phyloP scores from a whole-genome alignment of 2,113 vertebrate genomes.

The Brachyistius frenatus region DNA sequence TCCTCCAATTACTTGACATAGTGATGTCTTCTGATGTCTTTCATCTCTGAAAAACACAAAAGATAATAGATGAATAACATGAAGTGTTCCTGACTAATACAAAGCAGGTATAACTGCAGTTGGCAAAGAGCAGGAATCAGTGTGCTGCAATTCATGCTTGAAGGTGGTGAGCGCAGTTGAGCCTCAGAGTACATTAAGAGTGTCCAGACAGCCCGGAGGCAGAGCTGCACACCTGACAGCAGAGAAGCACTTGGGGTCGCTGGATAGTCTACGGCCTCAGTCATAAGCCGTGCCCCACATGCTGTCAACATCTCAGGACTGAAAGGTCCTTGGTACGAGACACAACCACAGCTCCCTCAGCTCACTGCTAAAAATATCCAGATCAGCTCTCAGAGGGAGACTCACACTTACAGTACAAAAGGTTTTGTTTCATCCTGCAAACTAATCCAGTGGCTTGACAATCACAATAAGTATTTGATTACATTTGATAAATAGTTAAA shows the following conservation, averaged over 20 bases:
- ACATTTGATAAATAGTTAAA: neutral
- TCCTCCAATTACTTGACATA: neutral
- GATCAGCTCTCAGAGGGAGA: neutral
- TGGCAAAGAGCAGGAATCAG: slow-evolving; percentile 40
- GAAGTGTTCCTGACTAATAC: neutral
- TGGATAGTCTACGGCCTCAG: slow-evolving; percentile 36
- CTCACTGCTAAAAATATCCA: slow-evolving; percentile 13
- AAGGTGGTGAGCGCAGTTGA: slow-evolving; percentile 21
- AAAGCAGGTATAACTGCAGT: slow-evolving; percentile 7
- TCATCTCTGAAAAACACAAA: neutral
- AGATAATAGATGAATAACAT: slow-evolving; percentile 4
- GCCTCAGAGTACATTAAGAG: slow-evolving; percentile 62
- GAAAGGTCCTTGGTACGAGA: slow-evolving; percentile 34
- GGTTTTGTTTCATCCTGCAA: neutral
- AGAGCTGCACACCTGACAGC: slow-evolving; percentile 55
- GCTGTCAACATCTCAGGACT: slow-evolving; percentile 44
- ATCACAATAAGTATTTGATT: neutral
- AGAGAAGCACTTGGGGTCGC: slow-evolving; percentile 47
- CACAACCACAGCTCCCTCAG: neutral
- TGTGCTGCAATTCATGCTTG: slow-evolving; percentile 40
- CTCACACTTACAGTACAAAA: neutral
- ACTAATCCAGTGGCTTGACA: neutral
- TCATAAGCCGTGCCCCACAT: slow-evolving; percentile 51
- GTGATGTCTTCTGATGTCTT: neutral
- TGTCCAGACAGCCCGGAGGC: slow-evolving; percentile 53